Conservation (phyloP, 2,113 vertebrate species). For the Cnemophilus loriae region DNA sequence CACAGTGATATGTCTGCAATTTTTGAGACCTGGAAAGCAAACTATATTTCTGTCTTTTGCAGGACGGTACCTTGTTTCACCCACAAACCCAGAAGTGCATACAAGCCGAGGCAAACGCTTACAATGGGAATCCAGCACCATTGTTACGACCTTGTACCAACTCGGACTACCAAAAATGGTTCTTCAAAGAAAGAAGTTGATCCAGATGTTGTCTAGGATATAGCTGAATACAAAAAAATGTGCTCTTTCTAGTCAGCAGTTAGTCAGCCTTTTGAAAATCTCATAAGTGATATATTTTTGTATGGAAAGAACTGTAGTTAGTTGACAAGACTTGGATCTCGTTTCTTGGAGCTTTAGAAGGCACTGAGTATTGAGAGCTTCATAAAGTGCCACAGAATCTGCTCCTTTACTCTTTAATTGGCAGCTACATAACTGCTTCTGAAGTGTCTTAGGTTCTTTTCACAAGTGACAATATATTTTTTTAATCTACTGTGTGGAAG, state of each 20-base stretch:
- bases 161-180: conserved; percentile 84
- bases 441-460: conserved; percentile 18
- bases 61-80: conserved; percentile 88
- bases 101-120: conserved; percentile 71
- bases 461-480: conserved; percentile 4
- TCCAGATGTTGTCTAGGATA: neutral
- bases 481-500: conserved; percentile 39
- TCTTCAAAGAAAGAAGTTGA: conserved; percentile 83
- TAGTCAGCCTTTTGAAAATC: neutral
- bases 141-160: conserved; percentile 78
- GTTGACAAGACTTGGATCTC: conserved; percentile 11
- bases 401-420: conserved; percentile 4
- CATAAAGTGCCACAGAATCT: neutral
- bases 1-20: neutral
- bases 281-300: conserved; percentile 5
- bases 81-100: conserved; percentile 82
- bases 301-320: conserved; percentile 30
- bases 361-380: conserved; percentile 26
- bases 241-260: neutral
- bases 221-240: neutral
- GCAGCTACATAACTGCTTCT: conserved; percentile 40
- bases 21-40: neutral
- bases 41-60: conserved; percentile 19
- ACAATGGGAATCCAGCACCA: conserved; percentile 74
- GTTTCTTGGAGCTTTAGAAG: conserved; percentile 13